These are phyloP conservation scores for Spongilla lacustris DNA, from an alignment of 37 sponge, comb jelly and placozoan genomes.

Conservation along the genomic window DNA sequence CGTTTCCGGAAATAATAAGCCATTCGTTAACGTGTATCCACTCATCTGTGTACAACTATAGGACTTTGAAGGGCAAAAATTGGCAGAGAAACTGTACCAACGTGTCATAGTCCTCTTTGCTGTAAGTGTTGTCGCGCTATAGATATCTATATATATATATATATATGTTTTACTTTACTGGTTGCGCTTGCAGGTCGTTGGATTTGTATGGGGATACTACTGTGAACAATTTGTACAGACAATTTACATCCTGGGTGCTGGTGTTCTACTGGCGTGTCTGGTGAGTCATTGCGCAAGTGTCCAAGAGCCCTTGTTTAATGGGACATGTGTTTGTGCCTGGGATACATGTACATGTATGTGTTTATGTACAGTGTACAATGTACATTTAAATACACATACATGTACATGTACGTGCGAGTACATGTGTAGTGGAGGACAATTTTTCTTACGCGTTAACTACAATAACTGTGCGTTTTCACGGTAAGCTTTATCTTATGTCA, in stretches of 20 bases:
- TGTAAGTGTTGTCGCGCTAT: constrained; percentile 44
- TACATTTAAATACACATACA: neutral
- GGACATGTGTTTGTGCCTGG: constrained; percentile 7
- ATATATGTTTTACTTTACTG: no score
- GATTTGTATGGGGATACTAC: constrained; percentile 95
- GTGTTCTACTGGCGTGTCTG: constrained; percentile 77
- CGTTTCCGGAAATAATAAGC: neutral
- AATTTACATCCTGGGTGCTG: constrained; percentile 83
- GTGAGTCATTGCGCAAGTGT: constrained; percentile 31
- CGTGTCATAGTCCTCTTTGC: constrained; percentile 83
- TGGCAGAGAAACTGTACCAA: constrained; percentile 89
- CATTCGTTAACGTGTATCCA: neutral
- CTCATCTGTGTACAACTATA: constrained; percentile 15
- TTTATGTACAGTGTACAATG: neutral
- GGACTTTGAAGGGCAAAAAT: constrained; percentile 95
- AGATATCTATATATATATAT: no score
- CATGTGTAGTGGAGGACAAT: no score
- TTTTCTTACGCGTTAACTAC: no score
- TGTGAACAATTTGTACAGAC: constrained; percentile 93
- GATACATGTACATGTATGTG: constrained; percentile 1
- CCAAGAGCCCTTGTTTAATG: neutral
- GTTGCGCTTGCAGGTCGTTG: constrained; percentile 83
- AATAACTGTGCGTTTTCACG: no score
- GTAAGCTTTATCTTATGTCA: no score
- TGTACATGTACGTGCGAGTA: no score